Conservation (phyloP, 2,888 invertebrate species). For the Macropis europaea region DNA sequence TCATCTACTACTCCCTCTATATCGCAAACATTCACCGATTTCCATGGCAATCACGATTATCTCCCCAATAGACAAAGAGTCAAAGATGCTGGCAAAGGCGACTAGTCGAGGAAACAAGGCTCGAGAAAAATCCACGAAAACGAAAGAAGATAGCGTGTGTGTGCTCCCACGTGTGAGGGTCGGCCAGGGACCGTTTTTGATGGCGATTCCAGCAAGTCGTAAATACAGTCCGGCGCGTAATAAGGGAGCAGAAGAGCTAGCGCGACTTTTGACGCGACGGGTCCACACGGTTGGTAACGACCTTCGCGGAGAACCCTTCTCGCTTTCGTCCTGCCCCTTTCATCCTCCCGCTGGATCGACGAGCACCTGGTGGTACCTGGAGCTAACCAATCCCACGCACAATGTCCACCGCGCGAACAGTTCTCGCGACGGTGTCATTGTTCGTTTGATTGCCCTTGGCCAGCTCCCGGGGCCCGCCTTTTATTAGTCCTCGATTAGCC, state of each 20-base stretch:
- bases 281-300: constrained; percentile 52
- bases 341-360: neutral
- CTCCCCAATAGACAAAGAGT: no score
- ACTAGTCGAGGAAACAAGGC: neutral
- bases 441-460: constrained; percentile 70
- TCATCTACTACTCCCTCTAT: no score
- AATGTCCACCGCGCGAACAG: constrained; percentile 60
- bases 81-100: no score
- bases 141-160: constrained; percentile 10
- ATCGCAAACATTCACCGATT: no score
- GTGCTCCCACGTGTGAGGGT: constrained; percentile 36
- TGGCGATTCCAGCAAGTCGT: constrained; percentile 72
- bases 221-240: constrained; percentile 65
- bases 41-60: no score
- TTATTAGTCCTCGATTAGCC: constrained; percentile 66
- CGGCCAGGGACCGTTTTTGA: constrained; percentile 60
- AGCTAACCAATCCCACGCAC: constrained; percentile 61
- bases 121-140: constrained; percentile 17
- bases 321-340: constrained; percentile 10
- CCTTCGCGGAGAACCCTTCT: constrained; percentile 26
- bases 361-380: constrained; percentile 51
- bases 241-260: constrained; percentile 45
- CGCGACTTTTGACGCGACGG: constrained; percentile 36
- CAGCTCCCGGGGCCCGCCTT: constrained; percentile 55
- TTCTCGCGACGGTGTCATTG: constrained; percentile 67